Base-by-base conservation (phyloP, 1,140 invertebrate species). In the Plectus sambesii region DNA sequence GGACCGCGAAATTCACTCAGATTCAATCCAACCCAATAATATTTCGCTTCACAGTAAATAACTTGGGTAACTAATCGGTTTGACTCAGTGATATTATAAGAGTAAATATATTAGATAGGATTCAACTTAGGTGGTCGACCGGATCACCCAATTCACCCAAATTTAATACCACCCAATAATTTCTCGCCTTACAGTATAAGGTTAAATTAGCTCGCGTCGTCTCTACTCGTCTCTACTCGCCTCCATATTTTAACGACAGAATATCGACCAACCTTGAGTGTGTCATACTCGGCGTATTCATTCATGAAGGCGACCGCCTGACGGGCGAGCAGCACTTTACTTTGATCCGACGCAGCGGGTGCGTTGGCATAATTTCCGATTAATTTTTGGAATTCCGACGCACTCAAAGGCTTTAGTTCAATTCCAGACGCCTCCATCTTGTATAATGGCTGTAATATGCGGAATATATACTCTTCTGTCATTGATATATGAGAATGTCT, bases 391-490 rank as follows among this genome's bases (percentile, higher is more conserved):
- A 23, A 35, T 39, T 9, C 22, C 23, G 3, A 17, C n/a, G 36
- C 20, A 17, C 19, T 26, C 1, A 37, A n/a, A n/a, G 25, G 26
- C 15, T 22, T n/a, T 4, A 62, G 17, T 29, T 68, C 60, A 9
- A 55, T 20, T 19, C 64, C 64, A 51, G 66, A 58, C 17, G 64
- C 57, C 44, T 62, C 57, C 55, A 67, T 67, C 24, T 51, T 49
- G 44, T 67, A 67, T 22, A 67, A 27, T 17, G 65, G 56, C 59
- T 65, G 38, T 33, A 58, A 29, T 39, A 17, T 17, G 5, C 20
- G 38, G 17, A n/a, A 6, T n/a, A n/a, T n/a, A n/a, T n/a, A n/a
- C n/a, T n/a, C n/a, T n/a, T n/a, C n/a, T n/a, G n/a, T n/a, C n/a
- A n/a, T n/a, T n/a, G n/a, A n/a, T n/a, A n/a, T n/a, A n/a, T n/a